Percentiles rank a stretch among this genome's conserved stretches.
Conservation (phyloP, 2,797 vertebrate genomes). For the Pteropus rufus region DNA sequence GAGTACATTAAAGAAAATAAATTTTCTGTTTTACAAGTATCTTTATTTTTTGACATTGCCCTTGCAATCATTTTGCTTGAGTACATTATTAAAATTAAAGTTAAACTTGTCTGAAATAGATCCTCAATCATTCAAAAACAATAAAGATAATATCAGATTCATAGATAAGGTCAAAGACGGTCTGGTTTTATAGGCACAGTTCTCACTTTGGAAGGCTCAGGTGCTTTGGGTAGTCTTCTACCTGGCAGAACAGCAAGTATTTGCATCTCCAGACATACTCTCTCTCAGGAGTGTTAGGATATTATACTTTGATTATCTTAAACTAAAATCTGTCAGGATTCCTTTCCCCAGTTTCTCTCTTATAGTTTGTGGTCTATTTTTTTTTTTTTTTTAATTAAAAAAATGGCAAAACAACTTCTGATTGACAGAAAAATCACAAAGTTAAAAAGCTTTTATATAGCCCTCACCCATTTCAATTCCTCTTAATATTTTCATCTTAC, state of each 20-base stretch:
- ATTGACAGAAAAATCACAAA: not conserved
- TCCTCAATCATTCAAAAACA: not conserved
- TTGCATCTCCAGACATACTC: not conserved
- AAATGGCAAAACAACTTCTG: not conserved
- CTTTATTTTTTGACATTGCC: not conserved
- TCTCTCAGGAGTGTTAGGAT: not conserved
- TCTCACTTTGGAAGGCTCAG: not conserved
- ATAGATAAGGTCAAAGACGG: not conserved
- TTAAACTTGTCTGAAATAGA: not conserved
- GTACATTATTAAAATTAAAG: constrained; percentile 40
- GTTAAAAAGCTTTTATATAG: not conserved
- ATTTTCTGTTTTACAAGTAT: not conserved
- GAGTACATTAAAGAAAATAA: constrained; percentile 16
- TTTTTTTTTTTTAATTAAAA: not conserved
- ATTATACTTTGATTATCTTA: not conserved
- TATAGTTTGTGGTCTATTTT: not conserved
- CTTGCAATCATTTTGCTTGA: not conserved
- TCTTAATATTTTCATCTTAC: not conserved
- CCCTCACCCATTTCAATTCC: not conserved
- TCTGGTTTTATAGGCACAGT: not conserved
- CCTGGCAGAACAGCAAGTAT: not conserved
- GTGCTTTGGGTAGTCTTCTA: not conserved
- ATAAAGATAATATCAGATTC: not conserved
- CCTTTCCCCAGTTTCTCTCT: not conserved
- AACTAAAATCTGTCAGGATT: not conserved